Base-by-base conservation (phyloP, 1,140 invertebrate species). In the Linepithema humile region DNA sequence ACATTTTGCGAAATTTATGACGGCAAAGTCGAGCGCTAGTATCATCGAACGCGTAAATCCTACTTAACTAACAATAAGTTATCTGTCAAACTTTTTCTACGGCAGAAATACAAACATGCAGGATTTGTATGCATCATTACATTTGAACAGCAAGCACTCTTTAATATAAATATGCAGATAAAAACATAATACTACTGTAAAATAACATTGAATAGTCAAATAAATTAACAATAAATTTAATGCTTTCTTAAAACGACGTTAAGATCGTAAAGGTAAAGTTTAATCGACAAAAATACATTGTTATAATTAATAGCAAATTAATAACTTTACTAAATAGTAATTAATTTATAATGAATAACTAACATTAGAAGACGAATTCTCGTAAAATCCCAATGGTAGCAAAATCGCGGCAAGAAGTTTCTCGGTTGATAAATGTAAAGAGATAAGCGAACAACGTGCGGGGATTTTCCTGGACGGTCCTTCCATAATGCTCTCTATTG, bases 371-470 rank as follows among this genome's bases (percentile, higher is more conserved):
- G 12, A 32, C 32, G 10, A 53, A 53, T 67, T 43, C 64, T 55
- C 62, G 12, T 35, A 43, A 40, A 82, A 82, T 60, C 12, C 35
- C 55, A 9, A 26, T 26, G 45, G 5, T 40, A 45, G 17, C 15
- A 40, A 50, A 59, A 20, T 82, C 29, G 26, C 17, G 29, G 26
- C 57, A 82, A 82, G 55, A 74, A 73, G 35, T 32, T 80, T 20
- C 23, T 20, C 35, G 17, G 15, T 12, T 80, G 64, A 80, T 80
- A 80, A 80, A 80, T 80, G 75, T 80, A 70, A 80, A 80, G 48
- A 80, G 75, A 80, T 80, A 80, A 80, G 48, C 75, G 45, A 23
- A 55, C 45, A 69, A 80, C 50, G 48, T 50, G 60, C n/a, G 48
- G 4, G 35, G 62, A 55, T 57, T 80, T 70, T 40, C 38, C 35